Base-by-base conservation (phyloP, 2,113 vertebrate species). In the Seriola rivoliana region DNA sequence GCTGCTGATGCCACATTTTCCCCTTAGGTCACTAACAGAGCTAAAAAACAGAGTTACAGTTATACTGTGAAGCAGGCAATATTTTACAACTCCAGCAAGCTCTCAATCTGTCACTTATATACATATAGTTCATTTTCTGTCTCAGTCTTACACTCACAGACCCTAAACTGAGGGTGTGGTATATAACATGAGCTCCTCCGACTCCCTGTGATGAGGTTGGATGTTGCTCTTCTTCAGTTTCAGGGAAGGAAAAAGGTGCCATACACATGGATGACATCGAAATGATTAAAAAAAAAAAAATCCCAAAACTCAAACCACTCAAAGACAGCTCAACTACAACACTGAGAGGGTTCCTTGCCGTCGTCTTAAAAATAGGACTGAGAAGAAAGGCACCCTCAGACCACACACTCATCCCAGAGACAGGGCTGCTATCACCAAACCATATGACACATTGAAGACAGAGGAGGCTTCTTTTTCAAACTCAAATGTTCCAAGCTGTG, bases 351-450 rank as follows among this genome's bases (percentile, higher is more conserved):
- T 42, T 87, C 62, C 71, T 63, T 16, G 36, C 23, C 50, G 34
- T 67, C 6, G 5, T 65, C 73, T 83, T 12, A 78, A 84, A 29
- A 89, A 89, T 69, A 86, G 78, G 68, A 40, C 48, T 6, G 32
- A 77, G 71, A 71, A 60, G 57, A 75, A 75, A 25, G 68, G 21
- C 55, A 40, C 46, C 34, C 48, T 19, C 12, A 72, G 34, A 82
- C 70, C 77, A 76, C 82, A 76, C 65, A 77, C 54, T 55, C n/a
- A 17, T 0, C 12, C 55, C 75, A 71, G 44, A 66, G 34, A 12
- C 50, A 12, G 32, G 63, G 71, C 69, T 64, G 69, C 52, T 60
- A 34, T 81, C 76, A 38, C 23, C 70, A 29, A 50, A 69, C 12
- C 50, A 60, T 44, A 57, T 62, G 69, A 62, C 21, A 69, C 23